Evolutionary conservation across 2,888 invertebrate species (phyloP), one percentile per base, ranked within the genome.

Genomic region (Arctia plantaginis): DNA sequence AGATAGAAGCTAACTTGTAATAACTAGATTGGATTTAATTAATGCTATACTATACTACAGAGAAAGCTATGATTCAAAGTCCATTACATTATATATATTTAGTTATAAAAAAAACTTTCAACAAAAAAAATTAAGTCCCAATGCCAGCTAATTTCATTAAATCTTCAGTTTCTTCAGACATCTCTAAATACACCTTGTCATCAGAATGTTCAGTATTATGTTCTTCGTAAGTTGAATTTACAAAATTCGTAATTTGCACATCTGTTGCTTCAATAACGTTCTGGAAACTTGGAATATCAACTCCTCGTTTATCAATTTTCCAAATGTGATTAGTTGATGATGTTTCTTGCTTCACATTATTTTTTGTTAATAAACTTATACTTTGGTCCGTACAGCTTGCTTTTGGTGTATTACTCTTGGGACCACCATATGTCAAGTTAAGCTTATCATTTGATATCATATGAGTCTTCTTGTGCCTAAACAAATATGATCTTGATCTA

Each of bases 401-500:
- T 41, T 74, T 72, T 13, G 30, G 35, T 15, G 65, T 8, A n/a
- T 71, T 68, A 1, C 2, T 66, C 72, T 74, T 77, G 1, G 66
- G 2, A n/a, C 15, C 27, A 51, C 71, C 23, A 1, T 66, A 59
- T 23, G 41, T 69, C 27, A 73, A 44, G 62, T 71, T 73, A 4
- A 30, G 30, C 33, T 77, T 77, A 13, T 30, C 55, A 3, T 79
- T 78, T 6, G 68, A 71, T 44, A 68, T 74, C 0, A 59, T 77
- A 81, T 92, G 92, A 35, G 73, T 72, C 41, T 83, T 89, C 80
- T 85, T 92, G 77, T 93, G 94, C 69, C 90, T 93, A 15, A 87
- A 80, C 51, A 94, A 83, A 72, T 88, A 90, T 7, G 78, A 74
- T 69, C 80, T 82, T 0, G 92, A 89, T 41, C 82, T 90, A 71